Base-by-base conservation (phyloP, 2,888 invertebrate genomes). In the Agrilus biguttatus region DNA sequence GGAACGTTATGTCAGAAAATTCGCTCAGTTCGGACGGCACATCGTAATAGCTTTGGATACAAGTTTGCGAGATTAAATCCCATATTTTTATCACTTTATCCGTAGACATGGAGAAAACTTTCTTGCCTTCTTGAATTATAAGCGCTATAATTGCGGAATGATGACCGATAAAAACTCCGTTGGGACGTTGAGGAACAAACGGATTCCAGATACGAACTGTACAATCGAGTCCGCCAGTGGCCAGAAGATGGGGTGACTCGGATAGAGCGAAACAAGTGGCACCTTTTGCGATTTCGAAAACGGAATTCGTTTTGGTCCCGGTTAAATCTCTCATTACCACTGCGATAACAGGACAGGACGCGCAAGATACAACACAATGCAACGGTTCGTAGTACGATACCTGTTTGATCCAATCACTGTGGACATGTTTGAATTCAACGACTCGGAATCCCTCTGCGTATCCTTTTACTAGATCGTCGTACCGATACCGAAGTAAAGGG, bases 211-310 rank as follows among this genome's bases (percentile, higher is more conserved):
- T 68, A 33, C 86, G 75, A 21, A 56, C 52, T 19, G 73, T 59
- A 52, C 81, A 80, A 63, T 89, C 88, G 7, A 83, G 78, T 5
- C 88, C 82, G 2, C 87, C 88, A 2, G 79, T 80, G 42, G 73
- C 79, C 39, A 82, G 56, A 37, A 75, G 61, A 51, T 76, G 75
- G 14, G 68, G 66, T 12, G 69, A 72, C 60, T 75, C 77, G 51
- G 72, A 72, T 54, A 77, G 66, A 43, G 69, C 72, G 55, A 80
- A 80, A 49, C 78, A 77, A 50, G 76, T 73, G 32, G 75, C 71
- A 14, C 80, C 80, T 63, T 72, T 74, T 0, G 70, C 63, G 1
- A 78, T 71, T 43, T 62, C 67, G 55, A 80, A 83, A 57, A 69
- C 65, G 55, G 73, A 76, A 49, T 67, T 64, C 2, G 68, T 71